Evolutionary conservation across 2,888 invertebrate genomes (phyloP).

Genomic region (Cerastis rubricosa): DNA sequence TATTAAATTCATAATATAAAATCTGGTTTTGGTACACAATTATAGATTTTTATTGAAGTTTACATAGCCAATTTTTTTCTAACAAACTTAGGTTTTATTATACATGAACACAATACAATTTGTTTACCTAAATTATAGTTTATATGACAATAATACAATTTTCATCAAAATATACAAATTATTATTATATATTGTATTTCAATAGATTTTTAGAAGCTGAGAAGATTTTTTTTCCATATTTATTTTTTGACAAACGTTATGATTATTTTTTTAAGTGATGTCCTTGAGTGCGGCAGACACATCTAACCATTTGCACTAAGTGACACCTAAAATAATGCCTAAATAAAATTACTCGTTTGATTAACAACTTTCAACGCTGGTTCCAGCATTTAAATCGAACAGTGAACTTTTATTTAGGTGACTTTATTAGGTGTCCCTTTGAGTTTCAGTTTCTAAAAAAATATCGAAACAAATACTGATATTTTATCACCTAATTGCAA

Average conservation of each 20-base stretch:
- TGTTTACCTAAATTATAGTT: constrained; percentile 41
- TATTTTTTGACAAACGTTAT: background rate
- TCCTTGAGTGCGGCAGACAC: background rate
- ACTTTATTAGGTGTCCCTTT: background rate
- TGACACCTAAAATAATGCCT: background rate
- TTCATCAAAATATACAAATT: constrained; percentile 58
- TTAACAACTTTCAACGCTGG: background rate
- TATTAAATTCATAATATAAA: background rate
- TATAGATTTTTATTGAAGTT: background rate
- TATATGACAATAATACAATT: constrained; percentile 29
- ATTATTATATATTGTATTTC: background rate
- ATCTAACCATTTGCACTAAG: background rate
- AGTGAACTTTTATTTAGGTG: background rate
- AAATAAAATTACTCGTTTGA: background rate
- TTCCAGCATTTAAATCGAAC: background rate
- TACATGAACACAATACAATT: constrained; percentile 53
- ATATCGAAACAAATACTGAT: constrained; percentile 44
- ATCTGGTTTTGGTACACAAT: constrained; percentile 12
- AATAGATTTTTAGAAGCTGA: constrained; percentile 35
- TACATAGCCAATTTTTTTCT: constrained; percentile 23
- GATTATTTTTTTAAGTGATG: background rate
- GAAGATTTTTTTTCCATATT: background rate
- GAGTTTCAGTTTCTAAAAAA: background rate
- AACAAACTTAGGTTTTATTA: constrained; percentile 16
- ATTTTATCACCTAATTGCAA: constrained; percentile 39